Evolutionary conservation across 2,113 vertebrate genomes (phyloP).

Genomic region (Nanorana parkeri): DNA sequence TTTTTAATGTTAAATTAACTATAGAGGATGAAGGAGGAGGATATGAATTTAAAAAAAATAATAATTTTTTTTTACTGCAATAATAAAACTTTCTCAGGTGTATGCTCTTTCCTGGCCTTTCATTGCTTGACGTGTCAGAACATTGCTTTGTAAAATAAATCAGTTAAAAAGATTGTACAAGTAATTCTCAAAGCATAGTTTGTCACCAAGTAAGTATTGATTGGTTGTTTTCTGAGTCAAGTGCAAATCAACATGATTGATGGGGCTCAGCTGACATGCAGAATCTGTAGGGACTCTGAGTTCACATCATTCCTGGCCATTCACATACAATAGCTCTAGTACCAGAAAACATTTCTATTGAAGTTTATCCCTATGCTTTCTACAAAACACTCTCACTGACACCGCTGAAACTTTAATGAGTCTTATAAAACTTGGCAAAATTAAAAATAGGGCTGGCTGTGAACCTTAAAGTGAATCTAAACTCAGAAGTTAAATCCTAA

Average conservation of each 20-base stretch:
- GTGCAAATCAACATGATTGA: constrained; percentile 55
- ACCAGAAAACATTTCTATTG: constrained; percentile 12
- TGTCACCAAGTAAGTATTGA: constrained; percentile 53
- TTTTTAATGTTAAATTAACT: constrained; percentile 12
- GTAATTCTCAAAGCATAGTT: constrained; percentile 50
- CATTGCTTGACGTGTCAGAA: constrained; percentile 6
- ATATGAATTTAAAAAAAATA: no score
- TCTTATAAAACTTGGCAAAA: no score
- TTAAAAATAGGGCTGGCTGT: no score
- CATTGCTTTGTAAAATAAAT: constrained; percentile 47
- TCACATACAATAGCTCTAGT: constrained; percentile 26
- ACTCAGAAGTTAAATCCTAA: no score
- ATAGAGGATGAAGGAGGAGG: background rate
- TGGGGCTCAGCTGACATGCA: constrained; percentile 24
- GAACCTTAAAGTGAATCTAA: no score
- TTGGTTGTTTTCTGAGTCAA: constrained; percentile 43
- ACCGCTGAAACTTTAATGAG: no score
- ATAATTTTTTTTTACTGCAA: background rate
- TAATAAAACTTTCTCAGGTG: background rate
- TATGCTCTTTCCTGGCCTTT: background rate
- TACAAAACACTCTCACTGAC: background rate
- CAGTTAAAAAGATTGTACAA: constrained; percentile 35
- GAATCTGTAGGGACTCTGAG: constrained; percentile 23
- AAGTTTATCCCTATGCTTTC: constrained; percentile 1
- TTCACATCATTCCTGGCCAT: constrained; percentile 31